phyloP scores from a whole-genome alignment of 2,113 vertebrate species.

The Agapornis roseicollis region DNA sequence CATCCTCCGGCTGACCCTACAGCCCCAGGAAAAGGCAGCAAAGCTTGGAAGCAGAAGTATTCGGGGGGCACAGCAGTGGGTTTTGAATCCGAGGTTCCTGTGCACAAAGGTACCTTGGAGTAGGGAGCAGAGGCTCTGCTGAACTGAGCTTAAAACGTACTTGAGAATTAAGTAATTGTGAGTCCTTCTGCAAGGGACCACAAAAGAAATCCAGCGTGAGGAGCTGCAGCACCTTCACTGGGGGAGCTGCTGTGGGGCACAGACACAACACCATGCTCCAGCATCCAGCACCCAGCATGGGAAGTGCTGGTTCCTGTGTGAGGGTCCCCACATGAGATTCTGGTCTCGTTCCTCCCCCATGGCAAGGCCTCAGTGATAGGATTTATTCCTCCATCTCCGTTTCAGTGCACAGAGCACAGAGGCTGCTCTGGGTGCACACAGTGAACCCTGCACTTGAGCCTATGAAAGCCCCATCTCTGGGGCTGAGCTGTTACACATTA shows the following conservation, averaged over 20 bases:
- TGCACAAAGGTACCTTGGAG: neutral
- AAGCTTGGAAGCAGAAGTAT: neutral
- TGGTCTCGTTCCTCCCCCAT: neutral
- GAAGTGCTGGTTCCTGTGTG: neutral
- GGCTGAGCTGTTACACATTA: neutral
- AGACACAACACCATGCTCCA: neutral
- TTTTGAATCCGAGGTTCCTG: neutral
- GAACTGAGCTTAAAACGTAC: neutral
- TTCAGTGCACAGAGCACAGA: neutral
- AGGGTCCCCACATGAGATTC: neutral
- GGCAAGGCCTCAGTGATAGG: neutral
- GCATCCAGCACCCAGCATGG: accelerated
- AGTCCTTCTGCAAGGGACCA: constrained; percentile 55
- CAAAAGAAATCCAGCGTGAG: neutral
- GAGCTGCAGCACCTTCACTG: neutral
- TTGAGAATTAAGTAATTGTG: constrained; percentile 18
- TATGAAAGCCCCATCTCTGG: neutral
- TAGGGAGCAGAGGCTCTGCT: accelerated
- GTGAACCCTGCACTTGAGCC: neutral
- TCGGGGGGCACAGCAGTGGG: neutral
- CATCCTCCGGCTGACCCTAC: neutral
- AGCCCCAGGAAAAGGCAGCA: neutral
- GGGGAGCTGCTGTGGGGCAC: accelerated
- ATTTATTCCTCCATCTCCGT: neutral
- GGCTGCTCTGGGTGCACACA: neutral